Conservation (phyloP, 2,113 vertebrate genomes). For the Hippocampus abdominalis region DNA sequence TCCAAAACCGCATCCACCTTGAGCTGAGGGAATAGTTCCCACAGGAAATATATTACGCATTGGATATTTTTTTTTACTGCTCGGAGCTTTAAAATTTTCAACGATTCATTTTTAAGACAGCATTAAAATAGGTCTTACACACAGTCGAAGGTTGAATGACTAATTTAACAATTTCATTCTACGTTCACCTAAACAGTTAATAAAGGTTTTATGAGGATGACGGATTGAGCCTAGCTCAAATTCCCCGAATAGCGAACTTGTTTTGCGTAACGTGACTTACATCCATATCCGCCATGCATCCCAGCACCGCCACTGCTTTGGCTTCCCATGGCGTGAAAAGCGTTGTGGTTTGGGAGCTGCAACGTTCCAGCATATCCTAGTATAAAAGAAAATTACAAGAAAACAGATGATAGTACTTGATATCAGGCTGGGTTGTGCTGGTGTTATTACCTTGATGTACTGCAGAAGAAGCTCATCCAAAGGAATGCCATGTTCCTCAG, state of each 20-base stretch:
- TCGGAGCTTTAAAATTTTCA: too few relatives aligned
- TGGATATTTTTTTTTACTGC: too few relatives aligned
- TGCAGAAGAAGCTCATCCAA: slow-evolving; percentile 85
- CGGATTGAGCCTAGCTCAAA: too few relatives aligned
- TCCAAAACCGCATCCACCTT: slow-evolving; percentile 91
- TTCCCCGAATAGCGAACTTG: too few relatives aligned
- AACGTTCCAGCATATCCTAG: slow-evolving; percentile 87
- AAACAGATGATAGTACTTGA: fast-evolving
- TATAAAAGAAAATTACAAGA: not conserved
- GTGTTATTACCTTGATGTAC: slow-evolving; percentile 84
- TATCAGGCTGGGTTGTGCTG: not conserved
- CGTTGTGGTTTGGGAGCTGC: slow-evolving; percentile 81
- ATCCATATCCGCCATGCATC: slow-evolving; percentile 83
- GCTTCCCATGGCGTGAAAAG: slow-evolving; percentile 94
- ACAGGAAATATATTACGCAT: too few relatives aligned
- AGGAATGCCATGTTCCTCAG: slow-evolving; percentile 78
- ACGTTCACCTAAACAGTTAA: too few relatives aligned
- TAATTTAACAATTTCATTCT: too few relatives aligned
- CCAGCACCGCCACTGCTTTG: slow-evolving; percentile 87
- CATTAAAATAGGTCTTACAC: too few relatives aligned
- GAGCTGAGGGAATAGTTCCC: slow-evolving; percentile 67
- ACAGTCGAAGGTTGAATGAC: too few relatives aligned
- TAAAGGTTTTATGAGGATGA: too few relatives aligned
- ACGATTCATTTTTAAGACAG: too few relatives aligned
- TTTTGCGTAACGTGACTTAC: slow-evolving; percentile 67